Base-by-base conservation (phyloP, 2,888 invertebrate species). In the Oxycera nigricornis region DNA sequence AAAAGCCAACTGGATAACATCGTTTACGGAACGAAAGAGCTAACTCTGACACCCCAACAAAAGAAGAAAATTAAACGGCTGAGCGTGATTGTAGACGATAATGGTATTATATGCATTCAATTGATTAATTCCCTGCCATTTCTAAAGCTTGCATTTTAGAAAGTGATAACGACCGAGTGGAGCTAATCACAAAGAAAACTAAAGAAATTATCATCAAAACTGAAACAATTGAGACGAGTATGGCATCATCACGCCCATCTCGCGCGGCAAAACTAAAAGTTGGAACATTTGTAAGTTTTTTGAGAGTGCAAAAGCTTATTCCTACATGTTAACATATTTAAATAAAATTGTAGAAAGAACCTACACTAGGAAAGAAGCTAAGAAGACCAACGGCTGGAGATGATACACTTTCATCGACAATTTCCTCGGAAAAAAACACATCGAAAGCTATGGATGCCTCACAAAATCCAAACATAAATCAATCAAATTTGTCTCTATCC, bases 231-330 rank as follows among this genome's bases (percentile, higher is more conserved):
- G 52, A 52, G 20, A 70, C 81, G 0, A 35, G 73, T 30, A 46
- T 31, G 20, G n/a, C 17, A 41, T 62, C 35, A 9, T 2, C 22
- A 20, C 70, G 85, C 1, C 84, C 84, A 3, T 79, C 81, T 72
- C 81, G 85, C 1, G 83, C 83, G 0, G 84, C 84, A 1, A 84
- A 81, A 70, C 30, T 82, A 3, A 82, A 81, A 55, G 78, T 78
- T 0, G 83, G 82, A 59, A 78, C 78, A 74, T 78, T 85, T 31
- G 78, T 79, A 70, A 72, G 74, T 62, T 50, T 11, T 2, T 61
- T 31, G 14, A 52, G 17, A 61, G 30, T 61, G 17, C 46, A n/a
- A 46, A 46, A 7, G 11, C 35, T 7, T 46, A 46, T 46, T 14
- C 46, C n/a, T 6, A n/a, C 46, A n/a, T 14, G 11, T 7, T 35